These are phyloP conservation scores for Metalampra italica DNA, from an alignment of 2,888 invertebrate genomes.

Conservation along the genomic window DNA sequence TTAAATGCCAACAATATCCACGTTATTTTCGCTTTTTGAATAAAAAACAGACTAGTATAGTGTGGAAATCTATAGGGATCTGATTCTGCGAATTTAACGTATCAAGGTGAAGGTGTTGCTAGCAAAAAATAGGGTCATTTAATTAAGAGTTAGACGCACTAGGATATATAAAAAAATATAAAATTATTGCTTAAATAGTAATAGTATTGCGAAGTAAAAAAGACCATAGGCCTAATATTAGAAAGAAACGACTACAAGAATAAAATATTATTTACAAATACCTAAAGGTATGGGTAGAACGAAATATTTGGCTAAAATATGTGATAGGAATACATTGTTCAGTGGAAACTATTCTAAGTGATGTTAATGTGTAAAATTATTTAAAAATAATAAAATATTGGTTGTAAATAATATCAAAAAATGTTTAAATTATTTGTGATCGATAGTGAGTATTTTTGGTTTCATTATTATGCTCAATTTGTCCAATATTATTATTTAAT, in stretches of 20 bases:
- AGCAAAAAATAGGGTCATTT: constrained; percentile 27
- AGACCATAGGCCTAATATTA: constrained; percentile 69
- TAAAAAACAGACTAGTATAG: no score
- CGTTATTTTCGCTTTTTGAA: no score
- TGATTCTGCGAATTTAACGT: constrained; percentile 33
- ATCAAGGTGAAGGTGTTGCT: constrained; percentile 20
- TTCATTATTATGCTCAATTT: constrained; percentile 56
- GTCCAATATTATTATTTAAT: constrained; percentile 33
- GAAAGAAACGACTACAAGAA: constrained; percentile 68
- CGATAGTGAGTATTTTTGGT: constrained; percentile 62
- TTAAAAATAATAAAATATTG: constrained; percentile 33
- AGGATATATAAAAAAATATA: constrained; percentile 47
- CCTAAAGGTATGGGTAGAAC: constrained; percentile 61
- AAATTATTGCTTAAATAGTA: constrained; percentile 72
- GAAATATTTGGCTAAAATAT: constrained; percentile 74
- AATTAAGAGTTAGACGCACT: constrained; percentile 36
- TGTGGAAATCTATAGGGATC: constrained; percentile 19
- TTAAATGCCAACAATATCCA: no score
- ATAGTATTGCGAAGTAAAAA: constrained; percentile 72
- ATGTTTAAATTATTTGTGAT: constrained; percentile 55
- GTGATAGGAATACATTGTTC: constrained; percentile 65
- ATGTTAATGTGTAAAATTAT: constrained; percentile 32
- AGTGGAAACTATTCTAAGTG: constrained; percentile 49
- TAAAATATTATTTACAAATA: constrained; percentile 72
- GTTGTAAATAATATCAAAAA: constrained; percentile 46